Percentiles rank a stretch among this genome's conserved stretches.
These are phyloP conservation scores for Acronicta alni DNA, from an alignment of 2,888 invertebrate species.

Conservation along the genomic window DNA sequence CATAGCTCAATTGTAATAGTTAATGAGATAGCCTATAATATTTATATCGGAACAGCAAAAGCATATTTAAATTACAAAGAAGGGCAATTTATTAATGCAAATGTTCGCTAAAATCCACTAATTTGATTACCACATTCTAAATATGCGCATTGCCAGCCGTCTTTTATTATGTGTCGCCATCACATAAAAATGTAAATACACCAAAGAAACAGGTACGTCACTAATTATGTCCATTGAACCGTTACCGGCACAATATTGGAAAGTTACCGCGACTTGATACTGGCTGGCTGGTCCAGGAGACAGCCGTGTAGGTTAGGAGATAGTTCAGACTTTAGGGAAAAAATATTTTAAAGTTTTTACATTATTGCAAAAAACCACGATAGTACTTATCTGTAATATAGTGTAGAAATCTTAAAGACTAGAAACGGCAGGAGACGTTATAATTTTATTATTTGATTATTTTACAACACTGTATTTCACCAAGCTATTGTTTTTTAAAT, in stretches of 20 bases:
- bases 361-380: too few relatives aligned
- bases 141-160: slow-evolving; percentile 4
- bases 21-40: too few relatives aligned
- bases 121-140: slow-evolving; percentile 15
- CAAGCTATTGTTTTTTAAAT: too few relatives aligned
- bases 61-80: background rate
- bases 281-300: slow-evolving; percentile 6
- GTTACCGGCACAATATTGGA: slow-evolving; percentile 57
- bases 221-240: slow-evolving; percentile 69
- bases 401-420: too few relatives aligned
- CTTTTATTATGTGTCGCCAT: slow-evolving; percentile 17
- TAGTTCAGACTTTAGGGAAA: background rate
- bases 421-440: too few relatives aligned
- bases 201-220: slow-evolving; percentile 64
- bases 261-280: slow-evolving; percentile 44
- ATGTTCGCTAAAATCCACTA: slow-evolving; percentile 3
- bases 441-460: too few relatives aligned
- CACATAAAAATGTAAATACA: slow-evolving; percentile 53
- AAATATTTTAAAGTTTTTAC: too few relatives aligned
- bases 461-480: too few relatives aligned
- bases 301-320: slow-evolving; percentile 18
- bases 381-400: too few relatives aligned
- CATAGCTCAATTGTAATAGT: too few relatives aligned
- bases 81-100: background rate
- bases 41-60: background rate